Conservation (phyloP, 2,113 vertebrate genomes). For the Pithys albifrons region DNA sequence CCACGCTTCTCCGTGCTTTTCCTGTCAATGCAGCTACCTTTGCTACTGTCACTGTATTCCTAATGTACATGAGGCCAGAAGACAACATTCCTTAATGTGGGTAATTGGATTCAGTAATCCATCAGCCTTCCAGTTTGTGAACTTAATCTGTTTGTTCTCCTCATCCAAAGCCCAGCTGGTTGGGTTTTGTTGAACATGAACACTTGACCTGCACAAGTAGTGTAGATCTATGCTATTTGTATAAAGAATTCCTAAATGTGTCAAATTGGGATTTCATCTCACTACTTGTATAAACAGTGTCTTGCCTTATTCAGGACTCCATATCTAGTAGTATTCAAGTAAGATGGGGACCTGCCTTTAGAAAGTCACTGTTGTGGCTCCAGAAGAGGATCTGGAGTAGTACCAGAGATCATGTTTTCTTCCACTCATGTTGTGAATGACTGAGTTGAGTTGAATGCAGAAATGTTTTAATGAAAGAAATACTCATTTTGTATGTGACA, state of each 20-base stretch:
- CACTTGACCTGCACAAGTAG: background rate
- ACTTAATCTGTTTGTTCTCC: background rate
- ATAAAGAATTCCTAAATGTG: conserved; percentile 9
- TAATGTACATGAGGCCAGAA: conserved; percentile 82
- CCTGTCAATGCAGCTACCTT: conserved; percentile 96
- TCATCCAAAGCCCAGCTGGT: background rate
- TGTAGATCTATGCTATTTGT: background rate
- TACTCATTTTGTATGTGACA: background rate
- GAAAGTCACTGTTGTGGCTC: background rate
- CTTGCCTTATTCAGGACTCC: conserved; percentile 36
- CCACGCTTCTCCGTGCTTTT: conserved; percentile 93
- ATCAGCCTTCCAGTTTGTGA: conserved; percentile 87
- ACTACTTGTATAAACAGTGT: conserved; percentile 21
- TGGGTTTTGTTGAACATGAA: background rate
- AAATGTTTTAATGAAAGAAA: background rate
- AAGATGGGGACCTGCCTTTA: background rate
- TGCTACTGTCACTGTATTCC: conserved; percentile 91
- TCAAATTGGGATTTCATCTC: conserved; percentile 14
- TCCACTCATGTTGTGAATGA: background rate
- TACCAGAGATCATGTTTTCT: background rate
- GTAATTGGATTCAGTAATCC: conserved; percentile 70
- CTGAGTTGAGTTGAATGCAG: background rate
- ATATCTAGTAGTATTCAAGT: background rate
- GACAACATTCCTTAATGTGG: conserved; percentile 76
- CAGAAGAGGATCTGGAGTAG: background rate